These are phyloP conservation scores for Trogon melanurus DNA, from an alignment of 2,113 vertebrate species.

Conservation along the genomic window DNA sequence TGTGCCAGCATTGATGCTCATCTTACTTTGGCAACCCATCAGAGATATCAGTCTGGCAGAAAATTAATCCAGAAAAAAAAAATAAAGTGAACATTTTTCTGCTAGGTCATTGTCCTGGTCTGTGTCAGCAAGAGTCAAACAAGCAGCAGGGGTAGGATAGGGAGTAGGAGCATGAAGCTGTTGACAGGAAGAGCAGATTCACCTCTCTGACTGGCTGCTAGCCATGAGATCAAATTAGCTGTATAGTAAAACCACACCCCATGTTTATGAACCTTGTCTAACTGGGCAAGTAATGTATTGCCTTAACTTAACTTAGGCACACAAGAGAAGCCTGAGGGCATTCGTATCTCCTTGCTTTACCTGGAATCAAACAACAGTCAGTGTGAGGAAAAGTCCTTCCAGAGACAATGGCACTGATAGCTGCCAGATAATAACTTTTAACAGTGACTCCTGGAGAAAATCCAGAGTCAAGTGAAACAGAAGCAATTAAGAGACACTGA, in stretches of 20 bases:
- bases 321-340: background rate
- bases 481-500: background rate
- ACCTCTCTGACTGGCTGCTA: background rate
- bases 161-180: background rate
- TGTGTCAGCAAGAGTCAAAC: background rate
- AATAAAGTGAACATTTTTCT: background rate
- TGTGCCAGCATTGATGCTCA: background rate
- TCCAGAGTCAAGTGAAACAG: background rate
- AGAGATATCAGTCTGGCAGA: background rate
- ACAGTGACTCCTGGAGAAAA: background rate
- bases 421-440: background rate
- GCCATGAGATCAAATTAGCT: background rate
- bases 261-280: background rate
- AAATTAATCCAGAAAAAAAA: background rate
- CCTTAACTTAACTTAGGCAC: background rate
- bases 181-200: background rate
- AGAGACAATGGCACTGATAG: background rate
- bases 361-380: background rate
- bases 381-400: background rate
- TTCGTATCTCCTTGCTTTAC: background rate
- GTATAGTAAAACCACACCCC: background rate
- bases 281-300: background rate
- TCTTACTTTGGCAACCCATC: slow-evolving; percentile 8
- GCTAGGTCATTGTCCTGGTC: slow-evolving; percentile 1
- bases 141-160: background rate